Evolutionary conservation across 1,140 invertebrate genomes (phyloP), one percentile per base, ranked within the genome.

Genomic region (Thereuonema tuberculata): DNA sequence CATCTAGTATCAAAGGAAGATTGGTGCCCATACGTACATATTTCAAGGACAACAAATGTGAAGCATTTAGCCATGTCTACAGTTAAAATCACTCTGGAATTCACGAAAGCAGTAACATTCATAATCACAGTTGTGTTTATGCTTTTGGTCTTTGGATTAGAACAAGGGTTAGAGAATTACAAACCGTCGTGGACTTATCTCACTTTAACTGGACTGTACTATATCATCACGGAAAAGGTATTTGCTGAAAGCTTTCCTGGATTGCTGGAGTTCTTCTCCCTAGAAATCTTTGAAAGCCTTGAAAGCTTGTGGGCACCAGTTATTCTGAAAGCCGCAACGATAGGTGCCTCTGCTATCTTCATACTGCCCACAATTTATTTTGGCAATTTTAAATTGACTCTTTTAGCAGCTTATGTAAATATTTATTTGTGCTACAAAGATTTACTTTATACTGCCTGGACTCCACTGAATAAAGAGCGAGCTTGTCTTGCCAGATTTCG

Each of bases 61-160:
- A 82, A 84, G 65, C 85, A 87, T 66, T 76, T 87, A 14, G 84
- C 84, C n/a, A 85, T 87, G 82, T 84, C 84, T 1, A 81, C 85
- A 0, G 87, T 84, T 0, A 87, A 87, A 72, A 83, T 87, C 58
- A 84, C 86, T 5, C 75, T 88, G 17, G 85, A 88, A 72, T 86
- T 85, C 81, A 86, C 84, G 5, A 88, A 87, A 74, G 84, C 84
- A 0, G 80, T 88, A 23, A 86, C 85, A 1, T 88, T 87, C 67
- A 78, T 85, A 25, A 83, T 87, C 25, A 88, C 85, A 2, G 76
- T 86, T n/a, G 84, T 83, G 1, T 87, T 86, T 67, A 81, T 85
- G 74, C 74, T 87, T 2, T 73, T 87, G 0, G 83, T 86, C 0
- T 81, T 87, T 58, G 84, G 83, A 17, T 68, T 87, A 29, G 84